Evolutionary conservation across 2,797 vertebrate genomes (phyloP), one percentile per base, ranked within the genome.

Genomic region (Halcyon chelicuti): DNA sequence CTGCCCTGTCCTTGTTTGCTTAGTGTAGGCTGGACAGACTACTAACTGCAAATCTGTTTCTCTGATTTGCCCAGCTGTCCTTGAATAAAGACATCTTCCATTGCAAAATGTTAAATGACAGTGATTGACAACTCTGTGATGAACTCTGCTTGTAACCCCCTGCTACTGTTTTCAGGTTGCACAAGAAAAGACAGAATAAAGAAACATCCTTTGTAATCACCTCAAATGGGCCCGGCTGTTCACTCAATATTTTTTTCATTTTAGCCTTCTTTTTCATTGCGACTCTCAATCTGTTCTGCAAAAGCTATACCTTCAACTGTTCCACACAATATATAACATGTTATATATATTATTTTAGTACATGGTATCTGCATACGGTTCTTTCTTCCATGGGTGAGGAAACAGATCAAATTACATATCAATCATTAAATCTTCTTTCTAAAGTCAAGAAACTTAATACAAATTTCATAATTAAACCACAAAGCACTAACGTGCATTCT

Each of bases 51-150:
- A 98, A 98, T 98, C 98, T 98, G 98, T 98, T 97, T 98, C 97
- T 98, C 98, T 98, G 98, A 98, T 98, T 98, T 98, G 98, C 97
- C 98, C 98, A 98, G 98, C 97, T 98, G 98, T 98, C 97, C 96
- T 97, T 97, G 97, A 98, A 98, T 98, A 98, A 98, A 98, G 98
- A 98, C 98, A 97, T 98, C 97, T 97, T 97, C 98, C 96, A 96
- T 89, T 97, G 97, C 97, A 98, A 98, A 96, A 98, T 93, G 97
- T 97, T 98, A 98, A 98, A 98, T 98, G 98, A 98, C 98, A 98
- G 98, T 98, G 98, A 98, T 98, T 98, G 98, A 98, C 98, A 98
- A 97, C 88, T 95, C 95, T 95, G 95, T 97, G 98, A 98, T 98
- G 98, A 98, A 98, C 97, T 98, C 97, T 96, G 95, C 95, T 97